Evolutionary conservation across 2,797 vertebrate genomes (phyloP), one percentile per base, ranked within the genome.

Genomic region (Poeciliopsis paucimaculata): DNA sequence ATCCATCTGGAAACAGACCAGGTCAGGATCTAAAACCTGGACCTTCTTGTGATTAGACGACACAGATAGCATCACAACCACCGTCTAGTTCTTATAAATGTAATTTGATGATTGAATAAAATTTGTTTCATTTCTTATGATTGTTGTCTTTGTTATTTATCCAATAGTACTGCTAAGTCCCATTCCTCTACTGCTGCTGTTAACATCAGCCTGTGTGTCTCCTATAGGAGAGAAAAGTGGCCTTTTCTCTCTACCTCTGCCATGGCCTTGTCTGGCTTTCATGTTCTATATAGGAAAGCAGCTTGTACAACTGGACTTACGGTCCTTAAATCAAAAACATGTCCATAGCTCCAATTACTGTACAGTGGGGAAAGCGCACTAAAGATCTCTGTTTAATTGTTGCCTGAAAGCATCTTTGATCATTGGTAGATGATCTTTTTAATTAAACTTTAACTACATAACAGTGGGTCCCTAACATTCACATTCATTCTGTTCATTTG

Each of bases 171-270:
- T 23, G 5, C 16, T 2, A 39, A 39, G 64, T 26, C 12, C 12
- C 23, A n/a, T 26, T 28, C 13, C 15, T 70, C 41, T 55, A 5
- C 51, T 41, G 2, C 23, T 57, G 36, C 49, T 51, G 72, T 73
- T 47, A 51, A 34, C 11, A 26, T 39, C 10, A 70, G 23, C 64
- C 64, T 39, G 11, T 51, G 39, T 73, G 34, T 55, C 45, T 49
- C 16, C 16, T 6, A 10, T 43, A 53, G 13, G 51, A 74, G 51
- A 41, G 36, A 57, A 26, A 41, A 39, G 1, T n/a, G 20, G 34
- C 15, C 47, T 73, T 49, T 73, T 68, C 64, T 41, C 20, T 68
- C 18, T 68, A 23, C 16, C 31, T 73, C 72, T 73, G 72, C 20
- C 20, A 36, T 74, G 6, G 13, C 12, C 41, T 5, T 70, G 4